These are phyloP conservation scores for Engraulis encrasicolus DNA, from an alignment of 2,113 vertebrate genomes.

Conservation along the genomic window DNA sequence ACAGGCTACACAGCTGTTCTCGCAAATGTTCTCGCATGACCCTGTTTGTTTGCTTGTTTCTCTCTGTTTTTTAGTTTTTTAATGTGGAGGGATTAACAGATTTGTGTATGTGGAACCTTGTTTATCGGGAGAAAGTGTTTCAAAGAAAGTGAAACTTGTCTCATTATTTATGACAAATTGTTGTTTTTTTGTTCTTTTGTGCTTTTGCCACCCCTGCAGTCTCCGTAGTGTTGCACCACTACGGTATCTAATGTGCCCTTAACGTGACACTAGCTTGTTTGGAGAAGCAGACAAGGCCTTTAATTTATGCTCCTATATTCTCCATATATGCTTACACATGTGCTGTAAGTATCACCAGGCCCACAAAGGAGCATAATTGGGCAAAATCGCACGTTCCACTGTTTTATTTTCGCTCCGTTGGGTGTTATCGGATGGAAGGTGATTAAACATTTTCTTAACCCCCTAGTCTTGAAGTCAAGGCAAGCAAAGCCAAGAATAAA, in stretches of 20 bases:
- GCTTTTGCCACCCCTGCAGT: no score
- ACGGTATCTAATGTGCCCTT: background rate
- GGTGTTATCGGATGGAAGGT: background rate
- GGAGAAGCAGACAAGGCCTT: background rate
- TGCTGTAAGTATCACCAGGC: background rate
- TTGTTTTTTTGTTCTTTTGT: background rate
- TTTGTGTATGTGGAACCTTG: background rate
- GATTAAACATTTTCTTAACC: background rate
- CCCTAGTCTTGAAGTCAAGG: background rate
- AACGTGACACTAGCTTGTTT: background rate
- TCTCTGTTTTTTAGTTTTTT: slow-evolving; percentile 23
- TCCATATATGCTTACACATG: background rate
- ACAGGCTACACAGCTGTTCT: slow-evolving; percentile 50
- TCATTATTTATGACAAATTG: background rate
- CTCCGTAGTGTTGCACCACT: background rate
- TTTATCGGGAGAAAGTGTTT: background rate
- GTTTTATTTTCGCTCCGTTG: background rate
- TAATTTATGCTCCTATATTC: background rate
- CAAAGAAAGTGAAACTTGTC: slow-evolving; percentile 8
- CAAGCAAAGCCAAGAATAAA: background rate
- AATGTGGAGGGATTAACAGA: slow-evolving; percentile 34
- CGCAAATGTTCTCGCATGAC: slow-evolving; percentile 50
- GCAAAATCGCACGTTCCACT: background rate
- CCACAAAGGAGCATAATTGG: background rate
- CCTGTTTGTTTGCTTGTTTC: slow-evolving; percentile 59